These are phyloP conservation scores for Cardiocondyla obscurior DNA, from an alignment of 1,140 invertebrate genomes.

Conservation along the genomic window DNA sequence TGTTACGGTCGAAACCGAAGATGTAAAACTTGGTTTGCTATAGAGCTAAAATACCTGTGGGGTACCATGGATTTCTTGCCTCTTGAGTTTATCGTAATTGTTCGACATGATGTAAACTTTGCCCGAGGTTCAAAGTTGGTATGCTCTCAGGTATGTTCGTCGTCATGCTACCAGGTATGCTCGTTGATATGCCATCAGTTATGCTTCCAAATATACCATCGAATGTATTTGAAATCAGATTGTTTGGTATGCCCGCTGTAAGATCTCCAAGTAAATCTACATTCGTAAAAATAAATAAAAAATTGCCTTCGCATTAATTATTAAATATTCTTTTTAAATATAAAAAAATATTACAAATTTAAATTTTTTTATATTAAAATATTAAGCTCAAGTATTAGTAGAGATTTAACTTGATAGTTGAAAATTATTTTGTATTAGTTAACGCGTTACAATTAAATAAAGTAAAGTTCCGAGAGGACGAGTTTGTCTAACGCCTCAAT, in stretches of 20 bases:
- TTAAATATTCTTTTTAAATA: background rate
- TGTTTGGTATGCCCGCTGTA: background rate
- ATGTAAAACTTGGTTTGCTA: conserved; percentile 28
- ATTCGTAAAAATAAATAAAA: conserved; percentile 7
- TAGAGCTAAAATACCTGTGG: conserved; percentile 62
- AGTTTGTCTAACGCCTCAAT: background rate
- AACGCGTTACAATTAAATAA: background rate
- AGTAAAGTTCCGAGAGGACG: background rate
- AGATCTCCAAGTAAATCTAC: background rate
- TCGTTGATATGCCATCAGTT: conserved; percentile 50
- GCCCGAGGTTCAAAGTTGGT: conserved; percentile 66
- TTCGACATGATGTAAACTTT: conserved; percentile 61
- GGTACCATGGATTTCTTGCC: conserved; percentile 53
- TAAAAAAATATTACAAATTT: background rate
- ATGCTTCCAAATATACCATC: conserved; percentile 57
- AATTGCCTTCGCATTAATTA: background rate
- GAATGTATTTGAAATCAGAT: conserved; percentile 27
- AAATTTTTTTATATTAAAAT: too few species aligned
- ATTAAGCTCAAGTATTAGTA: background rate
- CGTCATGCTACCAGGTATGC: conserved; percentile 48
- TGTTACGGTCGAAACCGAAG: conserved; percentile 14
- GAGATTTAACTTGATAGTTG: conserved; percentile 2
- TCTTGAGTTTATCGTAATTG: conserved; percentile 55
- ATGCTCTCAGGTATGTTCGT: conserved; percentile 53
- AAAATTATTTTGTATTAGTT: conserved; percentile 11